A percentile compares a stretch with the other conserved stretches of the same genome.
Evolutionary conservation across 1,140 invertebrate genomes (phyloP).

Genomic region (Macrobrachium nipponense): DNA sequence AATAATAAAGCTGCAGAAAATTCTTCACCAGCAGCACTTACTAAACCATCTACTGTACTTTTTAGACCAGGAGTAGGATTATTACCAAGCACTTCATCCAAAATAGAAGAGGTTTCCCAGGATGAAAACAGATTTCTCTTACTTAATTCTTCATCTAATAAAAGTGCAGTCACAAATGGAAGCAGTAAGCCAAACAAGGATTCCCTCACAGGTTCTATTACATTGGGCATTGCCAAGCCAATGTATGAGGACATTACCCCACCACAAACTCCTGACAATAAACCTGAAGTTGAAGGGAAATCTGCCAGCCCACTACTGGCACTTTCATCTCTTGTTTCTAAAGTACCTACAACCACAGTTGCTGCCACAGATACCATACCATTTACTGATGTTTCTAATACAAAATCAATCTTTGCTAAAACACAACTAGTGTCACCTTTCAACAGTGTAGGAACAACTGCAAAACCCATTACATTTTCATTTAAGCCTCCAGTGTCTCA

Average conservation of each 20-base stretch:
- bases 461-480: conserved; percentile 11
- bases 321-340: conserved; percentile 40
- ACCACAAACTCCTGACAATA: conserved; percentile 47
- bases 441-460: neutral
- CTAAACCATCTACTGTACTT: no score
- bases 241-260: conserved; percentile 54
- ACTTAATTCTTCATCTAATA: no score
- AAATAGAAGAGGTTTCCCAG: no score
- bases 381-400: neutral
- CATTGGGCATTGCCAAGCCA: neutral
- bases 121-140: no score
- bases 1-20: conserved; percentile 7
- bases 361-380: conserved; percentile 3
- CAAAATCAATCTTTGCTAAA: no score
- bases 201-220: neutral
- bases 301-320: conserved; percentile 45
- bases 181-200: neutral
- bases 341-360: conserved; percentile 47
- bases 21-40: neutral
- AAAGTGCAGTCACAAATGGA: neutral
- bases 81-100: no score
- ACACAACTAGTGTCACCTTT: neutral
- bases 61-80: no score
- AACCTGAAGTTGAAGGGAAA: conserved; percentile 21
- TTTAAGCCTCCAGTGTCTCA: conserved; percentile 17